A percentile compares a stretch with the other conserved stretches of the same genome.
These are phyloP conservation scores for Cyanoderma ruficeps DNA, from an alignment of 2,113 vertebrate species.

Conservation along the genomic window DNA sequence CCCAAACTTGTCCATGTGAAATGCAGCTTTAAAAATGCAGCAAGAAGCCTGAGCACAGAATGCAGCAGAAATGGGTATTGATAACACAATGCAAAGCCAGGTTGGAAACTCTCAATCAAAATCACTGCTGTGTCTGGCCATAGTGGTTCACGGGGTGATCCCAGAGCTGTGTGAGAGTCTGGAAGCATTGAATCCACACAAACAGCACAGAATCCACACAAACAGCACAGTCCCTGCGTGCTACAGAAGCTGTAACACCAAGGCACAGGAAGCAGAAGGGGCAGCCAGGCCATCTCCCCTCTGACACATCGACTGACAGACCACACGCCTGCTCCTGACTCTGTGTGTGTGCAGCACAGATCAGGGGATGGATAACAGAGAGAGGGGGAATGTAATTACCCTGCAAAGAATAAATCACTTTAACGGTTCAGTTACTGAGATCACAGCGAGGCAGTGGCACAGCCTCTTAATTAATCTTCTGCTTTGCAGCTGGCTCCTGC, in stretches of 20 bases:
- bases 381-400: background rate
- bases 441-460: background rate
- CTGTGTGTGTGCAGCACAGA: background rate
- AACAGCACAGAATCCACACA: background rate
- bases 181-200: background rate
- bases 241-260: background rate
- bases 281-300: background rate
- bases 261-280: background rate
- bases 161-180: background rate
- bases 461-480: background rate
- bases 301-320: rapidly evolving
- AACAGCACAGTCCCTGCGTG: background rate
- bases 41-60: background rate
- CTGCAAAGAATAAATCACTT: background rate
- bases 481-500: background rate
- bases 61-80: background rate
- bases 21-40: background rate
- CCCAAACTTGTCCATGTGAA: background rate
- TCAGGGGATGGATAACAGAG: background rate
- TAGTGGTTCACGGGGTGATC: rapidly evolving
- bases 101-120: background rate
- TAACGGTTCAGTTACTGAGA: constrained; percentile 24
- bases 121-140: rapidly evolving
- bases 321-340: background rate
- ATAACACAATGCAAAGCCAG: background rate